Evolutionary conservation across 1,140 invertebrate genomes (phyloP), one percentile per base, ranked within the genome.

Genomic region (Dolichoris vasculosae): DNA sequence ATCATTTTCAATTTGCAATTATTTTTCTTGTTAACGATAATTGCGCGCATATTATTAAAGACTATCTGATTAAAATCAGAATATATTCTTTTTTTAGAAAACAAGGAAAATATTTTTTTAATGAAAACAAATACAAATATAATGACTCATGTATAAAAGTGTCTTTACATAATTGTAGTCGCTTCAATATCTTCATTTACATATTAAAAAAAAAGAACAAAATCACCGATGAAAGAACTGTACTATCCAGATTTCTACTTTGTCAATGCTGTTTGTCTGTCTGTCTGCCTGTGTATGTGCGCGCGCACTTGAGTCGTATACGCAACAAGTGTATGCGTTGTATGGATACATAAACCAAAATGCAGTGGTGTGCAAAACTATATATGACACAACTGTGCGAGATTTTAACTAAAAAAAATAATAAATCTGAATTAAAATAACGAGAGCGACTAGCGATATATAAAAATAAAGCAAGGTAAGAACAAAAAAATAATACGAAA

Each of bases 71-170:
- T 30, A 48, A 71, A 48, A 20, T n/a, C 55, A 32, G 82, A 83
- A 30, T 63, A 32, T 43, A 23, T 59, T n/a, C 0, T 83, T 2
- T 64, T 76, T 59, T 75, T 9, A 30, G n/a, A 32, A 67, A 77
- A 83, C 43, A 67, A 63, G n/a, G 46, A 76, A 64, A 63, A 32
- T 64, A 83, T 59, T 23, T 48, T 30, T 76, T 76, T 2, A 32
- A 73, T 73, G 11, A 83, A 82, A 83, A 83, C 71, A 59, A 63
- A 76, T 78, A 84, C 51, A 83, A 77, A 83, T 40, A 13, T 48
- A 48, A 15, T 83, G 67, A 83, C 51, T 77, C 77, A 64, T 26
- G 51, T 76, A 59, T 69, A 81, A 7, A 73, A 73, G 48, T 43
- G 69, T 46, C n/a, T 43, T 63, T 59, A 43, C 26, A 40, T 46